Conservation (phyloP, 2,113 vertebrate genomes). For the Atrichornis clamosus region DNA sequence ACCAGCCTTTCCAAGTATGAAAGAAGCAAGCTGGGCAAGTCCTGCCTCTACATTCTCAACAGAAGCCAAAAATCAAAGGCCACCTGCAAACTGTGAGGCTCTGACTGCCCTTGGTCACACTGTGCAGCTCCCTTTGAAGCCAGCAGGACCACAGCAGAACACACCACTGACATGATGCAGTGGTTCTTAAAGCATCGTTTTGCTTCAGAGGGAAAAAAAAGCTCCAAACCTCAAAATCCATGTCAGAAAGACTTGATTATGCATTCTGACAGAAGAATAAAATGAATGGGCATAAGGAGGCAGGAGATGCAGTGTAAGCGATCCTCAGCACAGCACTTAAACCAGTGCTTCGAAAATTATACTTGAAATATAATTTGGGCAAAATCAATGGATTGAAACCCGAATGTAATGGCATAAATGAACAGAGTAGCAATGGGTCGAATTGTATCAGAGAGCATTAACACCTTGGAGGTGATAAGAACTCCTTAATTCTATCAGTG, state of each 20-base stretch:
- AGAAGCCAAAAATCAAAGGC: not conserved
- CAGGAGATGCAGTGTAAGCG: not conserved
- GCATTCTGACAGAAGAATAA: not conserved
- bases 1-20: not conserved
- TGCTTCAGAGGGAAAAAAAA: not conserved
- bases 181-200: not conserved
- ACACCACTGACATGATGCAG: not conserved
- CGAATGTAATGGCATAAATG: constrained; percentile 27
- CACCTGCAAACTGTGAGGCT: not conserved
- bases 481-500: not conserved
- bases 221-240: not conserved
- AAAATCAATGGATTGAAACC: not conserved
- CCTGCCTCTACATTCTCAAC: not conserved
- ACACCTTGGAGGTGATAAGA: not conserved
- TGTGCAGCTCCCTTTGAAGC: not conserved
- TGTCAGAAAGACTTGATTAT: not conserved
- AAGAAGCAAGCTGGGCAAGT: not conserved
- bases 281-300: not conserved
- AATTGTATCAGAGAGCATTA: not conserved
- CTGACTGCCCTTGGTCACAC: not conserved
- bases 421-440: constrained; percentile 3
- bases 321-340: not conserved
- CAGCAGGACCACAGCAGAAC: not conserved
- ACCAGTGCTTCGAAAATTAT: not conserved
- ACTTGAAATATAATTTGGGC: not conserved